Evolutionary conservation across 2,113 vertebrate genomes (phyloP), one percentile per base, ranked within the genome.

Genomic region (Orycteropus afer): DNA sequence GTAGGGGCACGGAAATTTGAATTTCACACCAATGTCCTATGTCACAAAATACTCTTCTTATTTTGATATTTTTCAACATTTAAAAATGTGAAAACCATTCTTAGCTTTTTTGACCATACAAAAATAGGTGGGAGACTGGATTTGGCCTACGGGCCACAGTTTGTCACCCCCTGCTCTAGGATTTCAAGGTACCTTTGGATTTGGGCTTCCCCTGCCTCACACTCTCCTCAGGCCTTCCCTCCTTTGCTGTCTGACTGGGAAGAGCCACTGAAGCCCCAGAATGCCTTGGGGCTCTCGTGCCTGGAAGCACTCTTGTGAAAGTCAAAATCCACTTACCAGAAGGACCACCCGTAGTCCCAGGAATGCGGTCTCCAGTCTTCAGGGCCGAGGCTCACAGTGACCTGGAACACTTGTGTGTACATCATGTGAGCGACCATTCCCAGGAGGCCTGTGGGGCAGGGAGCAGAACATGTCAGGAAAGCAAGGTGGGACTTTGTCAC

Each of bases 341-440:
- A 99, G 12, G 99, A 99, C 99, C 99, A 99, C 96, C 99, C 99
- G 96, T 99, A 99, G 98, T 99, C 99, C 99, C 99, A 99, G 11
- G 98, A 99, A 82, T 99, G 99, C 65, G 99, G 99, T 74, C 99
- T 99, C 99, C 99, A 99, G 98, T 99, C 99, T 97, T 99, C 99
- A 34, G 99, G 99, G 82, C 99, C 99, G 18, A 99, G 98, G 93
- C 99, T 99, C 89, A 99, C 99, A 0, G 99, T 99, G 97, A 99
- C 98, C 98, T 99, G 99, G 98, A 99, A 99, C 23, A 99, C 99
- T 63, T 99, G 99, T 4, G 99, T 99, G 97, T 99, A 99, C 99
- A 99, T 99, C 99, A 99, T 99, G 97, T 99, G 99, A 80, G 99
- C 99, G 49, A 99, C 99, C 99, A 99, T 99, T 17, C 99, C 99